phyloP scores from a whole-genome alignment of 2,797 vertebrate genomes.

The Cyprinella venusta region DNA sequence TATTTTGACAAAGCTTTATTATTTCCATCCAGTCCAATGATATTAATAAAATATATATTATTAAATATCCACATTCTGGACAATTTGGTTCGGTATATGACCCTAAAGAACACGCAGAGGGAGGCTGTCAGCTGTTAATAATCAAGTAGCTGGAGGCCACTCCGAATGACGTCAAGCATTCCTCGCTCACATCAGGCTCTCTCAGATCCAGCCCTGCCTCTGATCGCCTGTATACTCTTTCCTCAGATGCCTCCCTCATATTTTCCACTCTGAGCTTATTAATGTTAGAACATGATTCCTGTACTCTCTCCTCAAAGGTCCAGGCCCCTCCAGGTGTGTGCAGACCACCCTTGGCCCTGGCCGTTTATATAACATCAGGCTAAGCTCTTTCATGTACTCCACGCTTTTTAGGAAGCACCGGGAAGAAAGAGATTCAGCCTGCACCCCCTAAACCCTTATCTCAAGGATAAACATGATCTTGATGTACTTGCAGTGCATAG shows the following conservation, averaged over 20 bases:
- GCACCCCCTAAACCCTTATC: neutral
- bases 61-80: neutral
- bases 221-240: slow-evolving; percentile 45
- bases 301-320: slow-evolving; percentile 30
- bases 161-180: slow-evolving; percentile 63
- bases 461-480: slow-evolving; percentile 27
- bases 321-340: slow-evolving; percentile 44
- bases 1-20: slow-evolving; percentile 8
- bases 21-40: neutral
- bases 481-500: neutral
- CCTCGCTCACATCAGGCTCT: slow-evolving; percentile 56
- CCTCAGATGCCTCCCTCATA: slow-evolving; percentile 49
- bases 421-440: slow-evolving; percentile 1
- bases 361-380: slow-evolving; percentile 48
- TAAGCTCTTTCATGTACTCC: slow-evolving; percentile 48
- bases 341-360: slow-evolving; percentile 39
- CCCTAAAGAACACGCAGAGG: slow-evolving; percentile 43
- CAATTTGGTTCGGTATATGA: slow-evolving; percentile 2
- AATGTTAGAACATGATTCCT: slow-evolving; percentile 49
- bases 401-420: slow-evolving; percentile 8
- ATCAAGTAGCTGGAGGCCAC: slow-evolving; percentile 60
- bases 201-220: slow-evolving; percentile 51
- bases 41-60: neutral
- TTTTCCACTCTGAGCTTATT: slow-evolving; percentile 58
- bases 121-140: slow-evolving; percentile 62